Evolutionary conservation across 1,140 invertebrate species (phyloP).

Genomic region (Drosophila fuyamai): DNA sequence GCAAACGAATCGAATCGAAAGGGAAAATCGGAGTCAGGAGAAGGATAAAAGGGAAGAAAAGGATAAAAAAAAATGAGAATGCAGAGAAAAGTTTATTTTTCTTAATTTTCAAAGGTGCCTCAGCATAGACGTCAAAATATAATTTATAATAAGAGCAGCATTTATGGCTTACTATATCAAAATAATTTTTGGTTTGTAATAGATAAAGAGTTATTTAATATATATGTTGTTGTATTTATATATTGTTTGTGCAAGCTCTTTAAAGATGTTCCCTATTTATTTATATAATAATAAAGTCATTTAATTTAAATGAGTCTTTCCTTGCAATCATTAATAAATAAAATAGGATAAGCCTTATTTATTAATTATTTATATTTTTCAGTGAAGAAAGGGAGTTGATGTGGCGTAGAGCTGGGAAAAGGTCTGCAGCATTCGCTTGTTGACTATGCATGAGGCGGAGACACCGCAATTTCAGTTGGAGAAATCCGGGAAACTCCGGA

Average conservation of each 20-base stretch:
- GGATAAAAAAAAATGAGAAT: neutral
- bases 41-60: neutral
- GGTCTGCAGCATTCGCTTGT: constrained; percentile 28
- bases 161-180: too few species aligned
- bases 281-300: too few species aligned
- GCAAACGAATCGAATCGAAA: constrained; percentile 33
- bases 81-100: neutral
- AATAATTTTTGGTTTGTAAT: too few species aligned
- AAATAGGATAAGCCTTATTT: neutral
- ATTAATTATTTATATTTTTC: neutral
- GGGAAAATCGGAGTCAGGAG: constrained; percentile 8
- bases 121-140: neutral
- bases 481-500: constrained; percentile 33
- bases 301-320: too few species aligned
- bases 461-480: constrained; percentile 34
- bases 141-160: too few species aligned
- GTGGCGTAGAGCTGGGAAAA: neutral
- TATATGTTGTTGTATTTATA: too few species aligned
- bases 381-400: neutral
- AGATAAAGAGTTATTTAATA: too few species aligned
- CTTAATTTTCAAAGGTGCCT: neutral
- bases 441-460: constrained; percentile 69
- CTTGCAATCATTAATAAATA: too few species aligned
- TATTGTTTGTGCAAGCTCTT: too few species aligned
- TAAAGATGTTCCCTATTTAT: too few species aligned